phyloP scores from a whole-genome alignment of 2,113 vertebrate species.

The Rhinopomastus cyanomelas region DNA sequence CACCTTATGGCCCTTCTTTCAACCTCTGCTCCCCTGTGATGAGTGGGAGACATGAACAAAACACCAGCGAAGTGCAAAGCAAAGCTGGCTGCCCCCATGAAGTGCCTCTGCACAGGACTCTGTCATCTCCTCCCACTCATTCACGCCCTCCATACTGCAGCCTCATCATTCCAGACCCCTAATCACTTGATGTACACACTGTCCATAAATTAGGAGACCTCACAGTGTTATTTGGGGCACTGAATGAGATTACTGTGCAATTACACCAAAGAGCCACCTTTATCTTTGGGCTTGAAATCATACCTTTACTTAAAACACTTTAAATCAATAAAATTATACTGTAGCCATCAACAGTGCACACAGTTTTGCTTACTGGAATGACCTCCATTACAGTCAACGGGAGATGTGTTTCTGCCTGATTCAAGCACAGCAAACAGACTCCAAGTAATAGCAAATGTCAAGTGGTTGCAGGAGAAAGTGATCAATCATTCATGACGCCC shows the following conservation, averaged over 20 bases:
- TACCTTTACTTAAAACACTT: slow-evolving; percentile 60
- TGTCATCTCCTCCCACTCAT: slow-evolving; percentile 58
- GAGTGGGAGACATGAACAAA: neutral
- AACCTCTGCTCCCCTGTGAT: neutral
- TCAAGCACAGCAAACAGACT: slow-evolving; percentile 60
- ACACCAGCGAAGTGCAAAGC: neutral
- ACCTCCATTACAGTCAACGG: slow-evolving; percentile 49
- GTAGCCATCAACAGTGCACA: slow-evolving; percentile 37
- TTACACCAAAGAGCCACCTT: slow-evolving; percentile 60
- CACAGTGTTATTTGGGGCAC: slow-evolving; percentile 50
- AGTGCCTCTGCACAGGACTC: slow-evolving; percentile 18
- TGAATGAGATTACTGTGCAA: slow-evolving; percentile 63
- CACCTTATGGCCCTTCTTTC: neutral
- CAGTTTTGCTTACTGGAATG: slow-evolving; percentile 67
- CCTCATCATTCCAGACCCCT: slow-evolving; percentile 41
- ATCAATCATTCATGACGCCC: slow-evolving; percentile 47
- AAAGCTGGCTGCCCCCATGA: neutral
- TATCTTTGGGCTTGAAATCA: slow-evolving; percentile 49
- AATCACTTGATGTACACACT: slow-evolving; percentile 54
- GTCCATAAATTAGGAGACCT: slow-evolving; percentile 56
- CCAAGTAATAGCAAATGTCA: slow-evolving; percentile 68
- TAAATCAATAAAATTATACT: slow-evolving; percentile 67
- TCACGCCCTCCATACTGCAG: slow-evolving; percentile 49
- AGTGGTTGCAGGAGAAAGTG: slow-evolving; percentile 63
- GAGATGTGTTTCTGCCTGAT: slow-evolving; percentile 53